These are phyloP conservation scores for Rhadina sibilatrix DNA, from an alignment of 2,113 vertebrate species.

Conservation along the genomic window DNA sequence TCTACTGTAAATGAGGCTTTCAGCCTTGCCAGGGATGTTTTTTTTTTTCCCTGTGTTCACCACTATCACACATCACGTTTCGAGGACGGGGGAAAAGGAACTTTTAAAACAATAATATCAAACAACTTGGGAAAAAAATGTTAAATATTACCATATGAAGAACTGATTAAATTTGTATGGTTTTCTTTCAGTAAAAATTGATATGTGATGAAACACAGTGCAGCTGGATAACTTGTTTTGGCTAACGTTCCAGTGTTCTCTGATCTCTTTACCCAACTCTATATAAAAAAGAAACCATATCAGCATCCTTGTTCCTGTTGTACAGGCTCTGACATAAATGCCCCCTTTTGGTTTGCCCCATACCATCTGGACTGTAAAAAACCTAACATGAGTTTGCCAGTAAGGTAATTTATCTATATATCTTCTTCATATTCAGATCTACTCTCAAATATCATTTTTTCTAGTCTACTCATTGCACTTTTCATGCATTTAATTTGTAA, in stretches of 20 bases:
- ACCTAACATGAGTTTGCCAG: neutral
- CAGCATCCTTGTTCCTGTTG: neutral
- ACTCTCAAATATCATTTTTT: neutral
- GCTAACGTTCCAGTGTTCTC: conserved; percentile 51
- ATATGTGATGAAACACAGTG: conserved; percentile 74
- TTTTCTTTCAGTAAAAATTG: conserved; percentile 80
- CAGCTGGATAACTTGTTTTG: conserved; percentile 68
- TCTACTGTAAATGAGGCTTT: conserved; percentile 75
- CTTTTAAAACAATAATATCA: conserved; percentile 81
- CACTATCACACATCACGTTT: conserved; percentile 73
- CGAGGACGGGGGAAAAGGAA: neutral
- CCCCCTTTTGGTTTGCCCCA: neutral
- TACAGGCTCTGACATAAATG: conserved; percentile 13
- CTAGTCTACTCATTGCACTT: neutral
- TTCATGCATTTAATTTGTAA: neutral
- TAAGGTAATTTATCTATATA: neutral
- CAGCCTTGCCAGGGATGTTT: conserved; percentile 66
- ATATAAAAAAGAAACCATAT: neutral
- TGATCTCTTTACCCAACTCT: conserved; percentile 46
- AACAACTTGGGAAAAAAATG: conserved; percentile 74
- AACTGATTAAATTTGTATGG: conserved; percentile 81
- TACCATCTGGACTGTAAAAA: neutral
- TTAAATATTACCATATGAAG: conserved; percentile 82
- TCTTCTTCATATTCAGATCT: neutral
- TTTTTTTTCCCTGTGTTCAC: conserved; percentile 66